phyloP scores from a whole-genome alignment of 2,888 invertebrate genomes.

The Thelaira solivaga region DNA sequence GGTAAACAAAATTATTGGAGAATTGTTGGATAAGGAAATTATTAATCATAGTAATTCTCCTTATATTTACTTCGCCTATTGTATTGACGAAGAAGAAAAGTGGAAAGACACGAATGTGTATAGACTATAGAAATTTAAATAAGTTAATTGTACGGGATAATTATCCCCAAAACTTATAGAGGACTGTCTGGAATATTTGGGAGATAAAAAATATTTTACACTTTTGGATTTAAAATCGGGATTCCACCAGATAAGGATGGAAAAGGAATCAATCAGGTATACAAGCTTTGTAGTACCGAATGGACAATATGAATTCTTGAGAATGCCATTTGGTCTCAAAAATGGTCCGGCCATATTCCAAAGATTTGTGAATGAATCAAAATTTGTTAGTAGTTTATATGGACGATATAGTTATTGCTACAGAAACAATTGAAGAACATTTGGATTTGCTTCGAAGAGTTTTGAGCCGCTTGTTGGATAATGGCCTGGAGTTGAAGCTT shows the following conservation, averaged over 20 bases:
- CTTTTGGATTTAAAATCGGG: slow-evolving; percentile 9
- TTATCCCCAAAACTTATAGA: no score
- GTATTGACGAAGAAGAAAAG: neutral
- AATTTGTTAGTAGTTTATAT: slow-evolving; percentile 15
- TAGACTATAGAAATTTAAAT: no score
- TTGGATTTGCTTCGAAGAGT: neutral
- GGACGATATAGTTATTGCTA: slow-evolving; percentile 36
- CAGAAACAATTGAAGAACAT: neutral
- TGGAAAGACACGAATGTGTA: no score
- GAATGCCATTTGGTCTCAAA: slow-evolving; percentile 10
- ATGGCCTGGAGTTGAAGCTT: neutral
- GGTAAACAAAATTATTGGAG: neutral
- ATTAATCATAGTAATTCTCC: neutral
- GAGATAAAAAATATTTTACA: neutral
- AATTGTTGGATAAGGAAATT: neutral
- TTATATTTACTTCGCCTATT: no score
- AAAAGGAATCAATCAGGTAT: neutral
- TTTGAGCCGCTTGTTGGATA: neutral
- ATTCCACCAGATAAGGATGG: slow-evolving; percentile 22
- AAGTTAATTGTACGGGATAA: no score
- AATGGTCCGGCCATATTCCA: slow-evolving; percentile 18
- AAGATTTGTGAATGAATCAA: slow-evolving; percentile 9
- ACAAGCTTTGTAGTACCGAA: slow-evolving; percentile 4
- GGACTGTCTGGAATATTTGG: no score
- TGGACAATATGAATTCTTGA: neutral